Evolutionary conservation across 2,113 vertebrate species (phyloP), one percentile per base, ranked within the genome.

Genomic region (Ptilonorhynchus violaceus): DNA sequence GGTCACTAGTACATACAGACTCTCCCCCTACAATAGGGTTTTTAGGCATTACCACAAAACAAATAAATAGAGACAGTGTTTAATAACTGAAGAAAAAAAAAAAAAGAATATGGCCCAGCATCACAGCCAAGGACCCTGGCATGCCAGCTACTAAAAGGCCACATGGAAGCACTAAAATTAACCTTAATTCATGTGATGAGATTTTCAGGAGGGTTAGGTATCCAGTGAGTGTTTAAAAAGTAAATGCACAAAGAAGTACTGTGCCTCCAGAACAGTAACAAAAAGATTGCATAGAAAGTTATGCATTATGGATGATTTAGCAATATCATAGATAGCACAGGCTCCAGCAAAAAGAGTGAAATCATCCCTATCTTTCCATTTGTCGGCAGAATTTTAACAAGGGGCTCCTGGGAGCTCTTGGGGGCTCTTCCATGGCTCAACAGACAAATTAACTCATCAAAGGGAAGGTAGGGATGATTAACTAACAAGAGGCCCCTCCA

Each of bases 401-500:
- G 62, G 37, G 90, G 69, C 93, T 94, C 94, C 68, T 96, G 96
- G 84, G 96, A 97, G 91, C 95, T 96, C 94, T 95, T 96, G 89
- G 89, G 91, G 83, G 74, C 79, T 95, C 83, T 64, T 96, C 87
- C 93, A 97, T 95, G 95, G 87, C 93, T 96, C 96, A 93, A 82
- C 78, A 94, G 85, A 93, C 95, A 96, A 97, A 96, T 97, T 94
- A 97, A 94, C 85, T 96, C 95, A 97, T 97, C 94, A 97, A 70
- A 94, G 31, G 74, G 79, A 95, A 95, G 92, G 92, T 58, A 97
- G 94, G 95, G 96, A 97, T 97, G 96, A 97, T 97, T 96, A 97
- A 95, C 83, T 96, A 97, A 92, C 92, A 97, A 94, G 63, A 97
- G 91, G n/a, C 95, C 93, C 93, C 95, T 96, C 91, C 92, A 97